Base-by-base conservation (phyloP, 2,888 invertebrate species). In the Epiblema foenella region DNA sequence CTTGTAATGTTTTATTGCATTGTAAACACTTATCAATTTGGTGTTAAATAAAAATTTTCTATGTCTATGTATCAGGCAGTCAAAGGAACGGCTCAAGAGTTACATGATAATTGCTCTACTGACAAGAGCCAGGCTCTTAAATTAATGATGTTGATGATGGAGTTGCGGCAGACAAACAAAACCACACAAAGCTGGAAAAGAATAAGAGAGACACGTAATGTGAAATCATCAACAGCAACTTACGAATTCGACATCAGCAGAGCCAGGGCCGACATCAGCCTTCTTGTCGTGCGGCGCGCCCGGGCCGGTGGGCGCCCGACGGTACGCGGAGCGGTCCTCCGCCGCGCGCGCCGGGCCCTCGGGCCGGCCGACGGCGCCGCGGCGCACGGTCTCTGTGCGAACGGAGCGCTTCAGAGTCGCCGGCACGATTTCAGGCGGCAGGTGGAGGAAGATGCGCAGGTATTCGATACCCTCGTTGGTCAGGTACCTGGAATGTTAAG, bases 401-500 rank as follows among this genome's bases (percentile, higher is more conserved):
- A 96, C 95, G 79, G 98, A 98, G 76, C 98, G 96, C 94, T 99
- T 99, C 77, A 99, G 94, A 0, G 99, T 99, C 1, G 99, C 97
- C 51, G 99, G 99, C 46, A 99, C 99, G 91, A 99, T 99, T 95
- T 99, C 99, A 75, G 99, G 97, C 10, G 99, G 99, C 84, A 99
- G 95, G 86, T 99, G 99, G 76, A 99, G 95, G 93, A 97, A 99
- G 85, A 97, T 97, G 77, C 99, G 95, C 77, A 99, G 94, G 90
- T 98, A 99, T 88, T 98, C 98, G 88, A 99, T 99, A 79, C 99
- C 99, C 85, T 99, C 98, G 88, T 99, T 99, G 77, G 99, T 99
- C 79, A 99, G 94, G 93, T 98, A 98, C 95, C 95, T 95, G 77
- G n/a, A 82, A 80, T 67, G 42, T 59, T 59, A 46, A 9, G 7